Conservation (phyloP, 2,888 invertebrate genomes). For the Chrysolina oricalcia region DNA sequence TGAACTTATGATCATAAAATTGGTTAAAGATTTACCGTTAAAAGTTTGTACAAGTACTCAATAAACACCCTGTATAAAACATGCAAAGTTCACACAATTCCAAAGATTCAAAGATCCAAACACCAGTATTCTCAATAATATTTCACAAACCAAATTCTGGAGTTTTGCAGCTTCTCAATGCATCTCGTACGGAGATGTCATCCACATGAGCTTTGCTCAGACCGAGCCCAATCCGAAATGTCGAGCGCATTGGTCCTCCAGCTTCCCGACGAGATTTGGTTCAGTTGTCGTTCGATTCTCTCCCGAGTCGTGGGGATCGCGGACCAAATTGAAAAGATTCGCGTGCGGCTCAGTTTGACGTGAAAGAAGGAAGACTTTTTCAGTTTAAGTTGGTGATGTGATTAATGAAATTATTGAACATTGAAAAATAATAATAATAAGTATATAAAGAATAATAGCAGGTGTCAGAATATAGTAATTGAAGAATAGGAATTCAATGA, state of each 20-base stretch:
- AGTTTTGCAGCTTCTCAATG: constrained; percentile 27
- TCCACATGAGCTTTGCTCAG: constrained; percentile 35
- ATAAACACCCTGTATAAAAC: too few relatives aligned
- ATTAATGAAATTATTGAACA: background rate
- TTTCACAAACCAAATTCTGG: background rate
- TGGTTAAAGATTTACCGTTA: too few relatives aligned
- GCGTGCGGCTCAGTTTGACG: background rate
- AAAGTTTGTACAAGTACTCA: too few relatives aligned
- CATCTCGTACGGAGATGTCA: constrained; percentile 28
- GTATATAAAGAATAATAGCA: background rate
- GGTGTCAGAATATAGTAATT: background rate
- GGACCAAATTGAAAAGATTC: background rate
- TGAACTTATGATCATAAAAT: too few relatives aligned
- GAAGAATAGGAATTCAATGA: too few relatives aligned
- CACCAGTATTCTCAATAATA: too few relatives aligned
- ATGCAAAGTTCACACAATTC: too few relatives aligned
- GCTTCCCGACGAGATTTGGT: constrained; percentile 41
- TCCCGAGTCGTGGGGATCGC: constrained; percentile 13
- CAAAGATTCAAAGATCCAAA: too few relatives aligned
- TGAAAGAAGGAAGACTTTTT: background rate
- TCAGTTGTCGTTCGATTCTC: constrained; percentile 43
- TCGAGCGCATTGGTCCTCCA: constrained; percentile 42
- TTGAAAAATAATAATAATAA: background rate
- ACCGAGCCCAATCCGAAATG: constrained; percentile 43
- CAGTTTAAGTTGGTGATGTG: background rate